Percentiles rank a stretch among this genome's conserved stretches.
Conservation (phyloP, 2,888 invertebrate species). For the Lepidocyrtoides sp. region DNA sequence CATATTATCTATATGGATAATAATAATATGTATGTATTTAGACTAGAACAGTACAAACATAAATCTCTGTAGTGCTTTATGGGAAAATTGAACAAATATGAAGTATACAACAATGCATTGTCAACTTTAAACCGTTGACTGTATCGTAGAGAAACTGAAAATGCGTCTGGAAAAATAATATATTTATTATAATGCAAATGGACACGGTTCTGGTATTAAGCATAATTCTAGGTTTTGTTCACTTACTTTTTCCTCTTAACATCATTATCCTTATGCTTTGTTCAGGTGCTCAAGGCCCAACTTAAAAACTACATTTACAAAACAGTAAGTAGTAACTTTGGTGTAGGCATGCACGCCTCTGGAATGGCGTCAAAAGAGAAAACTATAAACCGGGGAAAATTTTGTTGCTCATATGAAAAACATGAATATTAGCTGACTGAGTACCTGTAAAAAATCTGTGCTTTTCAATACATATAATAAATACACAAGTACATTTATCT, state of each 20-base stretch:
- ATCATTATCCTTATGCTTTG: constrained; percentile 39
- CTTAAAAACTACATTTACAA: constrained; percentile 11
- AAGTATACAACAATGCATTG: not conserved
- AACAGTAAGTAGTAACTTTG: not conserved
- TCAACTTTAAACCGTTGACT: constrained; percentile 15
- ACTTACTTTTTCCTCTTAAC: constrained; percentile 3
- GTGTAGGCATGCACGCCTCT: not conserved
- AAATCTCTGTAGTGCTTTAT: too few species aligned
- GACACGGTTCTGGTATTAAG: not conserved
- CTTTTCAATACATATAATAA: too few species aligned
- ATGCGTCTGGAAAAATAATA: constrained; percentile 30
- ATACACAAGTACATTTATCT: not conserved
- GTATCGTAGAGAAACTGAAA: not conserved
- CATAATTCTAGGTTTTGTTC: constrained; percentile 46
- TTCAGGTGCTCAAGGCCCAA: constrained; percentile 69
- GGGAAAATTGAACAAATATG: too few species aligned
- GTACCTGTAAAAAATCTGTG: not conserved
- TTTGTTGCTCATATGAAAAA: not conserved
- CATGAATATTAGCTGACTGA: too few species aligned
- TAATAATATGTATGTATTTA: not conserved
- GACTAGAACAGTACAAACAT: too few species aligned
- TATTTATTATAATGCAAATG: constrained; percentile 3
- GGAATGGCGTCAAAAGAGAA: not conserved
- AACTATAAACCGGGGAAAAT: not conserved
- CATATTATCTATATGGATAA: constrained; percentile 3